phyloP scores from a whole-genome alignment of 2,797 vertebrate species.

The Cetoscarus ocellatus region DNA sequence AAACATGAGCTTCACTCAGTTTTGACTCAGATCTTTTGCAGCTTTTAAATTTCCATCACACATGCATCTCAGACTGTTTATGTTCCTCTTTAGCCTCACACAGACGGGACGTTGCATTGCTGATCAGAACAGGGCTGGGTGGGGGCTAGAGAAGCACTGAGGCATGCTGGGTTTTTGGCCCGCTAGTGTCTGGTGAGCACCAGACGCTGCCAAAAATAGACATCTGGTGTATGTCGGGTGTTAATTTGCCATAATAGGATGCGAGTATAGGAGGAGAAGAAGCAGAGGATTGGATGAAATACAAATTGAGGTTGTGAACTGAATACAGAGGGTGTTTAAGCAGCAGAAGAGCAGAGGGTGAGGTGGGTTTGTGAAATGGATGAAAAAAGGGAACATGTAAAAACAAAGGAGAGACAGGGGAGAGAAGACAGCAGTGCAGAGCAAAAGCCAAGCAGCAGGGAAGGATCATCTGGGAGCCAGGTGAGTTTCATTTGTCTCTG shows the following conservation, averaged over 20 bases:
- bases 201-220: constrained; percentile 31
- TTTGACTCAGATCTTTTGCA: constrained; percentile 5
- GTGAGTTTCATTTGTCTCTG: constrained; percentile 52
- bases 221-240: constrained; percentile 42
- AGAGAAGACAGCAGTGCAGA: constrained; percentile 53
- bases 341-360: constrained; percentile 23
- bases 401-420: constrained; percentile 36
- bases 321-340: constrained; percentile 28
- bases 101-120: constrained; percentile 6
- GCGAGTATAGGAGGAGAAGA: constrained; percentile 38
- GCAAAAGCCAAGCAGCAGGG: constrained; percentile 67
- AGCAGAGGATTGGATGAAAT: constrained; percentile 17
- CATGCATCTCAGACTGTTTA: background rate
- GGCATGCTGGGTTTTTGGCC: constrained; percentile 6
- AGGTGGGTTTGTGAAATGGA: constrained; percentile 18
- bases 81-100: background rate
- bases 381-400: constrained; percentile 33
- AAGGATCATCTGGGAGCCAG: constrained; percentile 59
- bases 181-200: constrained; percentile 30
- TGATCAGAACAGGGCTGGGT: constrained; percentile 15
- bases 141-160: constrained; percentile 14
- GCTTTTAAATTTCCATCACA: background rate
- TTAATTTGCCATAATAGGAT: constrained; percentile 43
- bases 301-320: constrained; percentile 22
- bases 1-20: background rate